Evolutionary conservation across 2,797 vertebrate genomes (phyloP).

Genomic region (Semaprochilodus insignis): DNA sequence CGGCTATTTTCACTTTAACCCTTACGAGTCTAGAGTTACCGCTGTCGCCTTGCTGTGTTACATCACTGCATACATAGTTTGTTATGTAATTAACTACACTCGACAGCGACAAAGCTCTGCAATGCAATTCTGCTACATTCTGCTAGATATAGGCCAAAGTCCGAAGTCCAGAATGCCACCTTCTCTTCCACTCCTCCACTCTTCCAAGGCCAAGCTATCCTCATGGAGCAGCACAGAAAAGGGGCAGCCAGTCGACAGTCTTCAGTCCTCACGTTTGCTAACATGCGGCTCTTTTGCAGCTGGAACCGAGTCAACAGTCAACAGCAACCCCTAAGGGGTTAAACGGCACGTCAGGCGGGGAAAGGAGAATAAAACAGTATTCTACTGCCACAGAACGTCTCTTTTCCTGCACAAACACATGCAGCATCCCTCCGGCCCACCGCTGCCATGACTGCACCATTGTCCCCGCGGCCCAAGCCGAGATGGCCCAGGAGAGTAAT

Average conservation of each 20-base stretch:
- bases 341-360: neutral
- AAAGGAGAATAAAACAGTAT: neutral
- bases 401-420: constrained; percentile 14
- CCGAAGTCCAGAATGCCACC: neutral
- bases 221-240: too few species aligned
- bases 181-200: too few species aligned
- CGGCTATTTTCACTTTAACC: constrained; percentile 16
- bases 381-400: neutral
- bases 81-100: too few species aligned
- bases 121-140: too few species aligned
- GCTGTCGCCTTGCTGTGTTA: neutral
- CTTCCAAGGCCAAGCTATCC: too few species aligned
- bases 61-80: neutral
- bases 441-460: constrained; percentile 54
- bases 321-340: neutral
- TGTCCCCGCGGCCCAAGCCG: constrained; percentile 54
- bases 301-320: neutral
- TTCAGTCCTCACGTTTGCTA: too few species aligned
- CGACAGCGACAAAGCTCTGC: too few species aligned
- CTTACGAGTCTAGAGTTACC: neutral
- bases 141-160: neutral
- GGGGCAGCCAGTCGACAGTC: too few species aligned
- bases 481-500: constrained; percentile 58
- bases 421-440: neutral
- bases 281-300: too few species aligned